Evolutionary conservation across 2,888 invertebrate genomes (phyloP).

Genomic region (Agonopterix subpropinquella): DNA sequence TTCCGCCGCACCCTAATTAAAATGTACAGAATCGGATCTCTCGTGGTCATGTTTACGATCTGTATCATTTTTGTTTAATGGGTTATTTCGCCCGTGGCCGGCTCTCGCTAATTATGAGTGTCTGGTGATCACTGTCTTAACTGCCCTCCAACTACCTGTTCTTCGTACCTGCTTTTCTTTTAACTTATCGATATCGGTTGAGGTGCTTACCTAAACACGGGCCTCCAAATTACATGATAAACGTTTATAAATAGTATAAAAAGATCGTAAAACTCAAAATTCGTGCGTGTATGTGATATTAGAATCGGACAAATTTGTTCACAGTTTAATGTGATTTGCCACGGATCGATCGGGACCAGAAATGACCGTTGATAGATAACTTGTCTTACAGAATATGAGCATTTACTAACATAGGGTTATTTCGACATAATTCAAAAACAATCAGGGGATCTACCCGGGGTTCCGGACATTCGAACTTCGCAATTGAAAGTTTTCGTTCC

Average conservation of each 20-base stretch:
- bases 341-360: slow-evolving; percentile 30
- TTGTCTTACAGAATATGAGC: too few relatives aligned
- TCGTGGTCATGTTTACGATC: slow-evolving; percentile 49
- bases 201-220: slow-evolving; percentile 1
- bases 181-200: background rate
- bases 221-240: slow-evolving; percentile 6
- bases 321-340: slow-evolving; percentile 60
- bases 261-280: slow-evolving; percentile 6
- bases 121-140: slow-evolving; percentile 8
- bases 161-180: background rate
- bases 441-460: too few relatives aligned
- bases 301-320: slow-evolving; percentile 55
- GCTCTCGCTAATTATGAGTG: slow-evolving; percentile 17
- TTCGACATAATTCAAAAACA: too few relatives aligned
- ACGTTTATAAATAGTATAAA: slow-evolving; percentile 2
- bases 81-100: slow-evolving; percentile 44
- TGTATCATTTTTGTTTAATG: slow-evolving; percentile 68
- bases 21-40: slow-evolving; percentile 59
- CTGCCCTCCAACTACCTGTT: slow-evolving; percentile 3
- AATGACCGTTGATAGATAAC: background rate
- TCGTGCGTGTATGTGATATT: slow-evolving; percentile 8
- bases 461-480: too few relatives aligned
- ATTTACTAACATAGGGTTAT: too few relatives aligned
- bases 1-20: slow-evolving; percentile 55
- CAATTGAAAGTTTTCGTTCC: too few relatives aligned